Evolutionary conservation across 2,888 invertebrate genomes (phyloP).

Genomic region (Mythimna impura): DNA sequence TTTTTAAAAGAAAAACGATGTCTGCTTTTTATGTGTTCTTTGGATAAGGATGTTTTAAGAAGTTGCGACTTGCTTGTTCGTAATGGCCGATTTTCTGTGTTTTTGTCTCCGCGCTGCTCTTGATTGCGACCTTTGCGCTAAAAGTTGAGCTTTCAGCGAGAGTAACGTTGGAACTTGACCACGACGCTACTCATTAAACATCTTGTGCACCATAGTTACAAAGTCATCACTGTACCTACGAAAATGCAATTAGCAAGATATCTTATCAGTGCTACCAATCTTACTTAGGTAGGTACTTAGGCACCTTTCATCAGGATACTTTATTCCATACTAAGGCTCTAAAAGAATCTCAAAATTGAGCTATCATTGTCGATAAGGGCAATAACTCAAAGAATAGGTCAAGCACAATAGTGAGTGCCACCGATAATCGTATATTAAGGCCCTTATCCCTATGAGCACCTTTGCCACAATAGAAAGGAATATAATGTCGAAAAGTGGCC

Average conservation of each 20-base stretch:
- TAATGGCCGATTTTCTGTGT: slow-evolving; percentile 77
- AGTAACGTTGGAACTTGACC: slow-evolving; percentile 52
- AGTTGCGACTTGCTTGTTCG: slow-evolving; percentile 78
- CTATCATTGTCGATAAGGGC: slow-evolving; percentile 83
- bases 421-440: slow-evolving; percentile 90
- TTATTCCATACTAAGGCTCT: slow-evolving; percentile 61
- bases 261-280: slow-evolving; percentile 18
- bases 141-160: slow-evolving; percentile 45
- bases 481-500: slow-evolving; percentile 90
- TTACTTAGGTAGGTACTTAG: slow-evolving; percentile 27
- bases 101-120: slow-evolving; percentile 68
- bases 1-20: slow-evolving; percentile 91
- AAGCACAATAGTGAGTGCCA: slow-evolving; percentile 89
- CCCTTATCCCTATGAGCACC: slow-evolving; percentile 89
- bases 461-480: slow-evolving; percentile 89
- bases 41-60: slow-evolving; percentile 87
- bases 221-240: slow-evolving; percentile 5
- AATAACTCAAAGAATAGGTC: slow-evolving; percentile 88
- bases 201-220: slow-evolving; percentile 24
- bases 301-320: slow-evolving; percentile 39
- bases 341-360: slow-evolving; percentile 79
- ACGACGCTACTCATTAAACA: slow-evolving; percentile 30
- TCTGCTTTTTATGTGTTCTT: slow-evolving; percentile 90
- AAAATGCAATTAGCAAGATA: slow-evolving; percentile 20
- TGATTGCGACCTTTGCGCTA: slow-evolving; percentile 58